A percentile compares a stretch with the other conserved stretches of the same genome.
These are phyloP conservation scores for Aptenodytes patagonicus DNA, from an alignment of 2,113 vertebrate genomes.

Conservation along the genomic window DNA sequence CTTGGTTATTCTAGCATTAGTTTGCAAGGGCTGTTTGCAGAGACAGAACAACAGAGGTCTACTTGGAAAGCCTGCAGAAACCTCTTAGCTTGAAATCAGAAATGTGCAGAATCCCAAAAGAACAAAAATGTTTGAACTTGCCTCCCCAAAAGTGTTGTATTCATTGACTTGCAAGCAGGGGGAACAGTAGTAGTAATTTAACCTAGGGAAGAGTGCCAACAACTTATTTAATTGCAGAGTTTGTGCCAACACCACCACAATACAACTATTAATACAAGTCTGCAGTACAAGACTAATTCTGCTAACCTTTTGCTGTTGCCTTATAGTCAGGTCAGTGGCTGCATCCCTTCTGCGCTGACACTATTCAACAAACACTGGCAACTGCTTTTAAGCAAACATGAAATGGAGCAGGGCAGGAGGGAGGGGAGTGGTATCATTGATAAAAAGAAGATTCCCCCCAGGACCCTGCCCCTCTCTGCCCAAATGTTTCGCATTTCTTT, in stretches of 20 bases:
- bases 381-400: slow-evolving; percentile 49
- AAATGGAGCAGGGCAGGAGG: neutral
- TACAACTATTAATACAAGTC: slow-evolving; percentile 70
- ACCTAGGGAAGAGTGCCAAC: slow-evolving; percentile 64
- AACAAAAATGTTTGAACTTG: slow-evolving; percentile 6
- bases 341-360: slow-evolving; percentile 48
- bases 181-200: slow-evolving; percentile 52
- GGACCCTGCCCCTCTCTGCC: neutral
- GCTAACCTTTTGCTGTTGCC: slow-evolving; percentile 71
- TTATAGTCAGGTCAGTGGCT: slow-evolving; percentile 55
- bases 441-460: neutral
- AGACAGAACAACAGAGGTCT: neutral
- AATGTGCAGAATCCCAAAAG: slow-evolving; percentile 5
- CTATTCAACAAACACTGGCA: slow-evolving; percentile 61
- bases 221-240: slow-evolving; percentile 68
- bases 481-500: neutral
- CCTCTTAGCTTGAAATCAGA: slow-evolving; percentile 24
- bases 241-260: slow-evolving; percentile 67
- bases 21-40: neutral
- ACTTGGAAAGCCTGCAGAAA: slow-evolving; percentile 25
- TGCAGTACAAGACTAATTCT: slow-evolving; percentile 71
- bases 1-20: neutral
- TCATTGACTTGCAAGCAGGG: slow-evolving; percentile 32
- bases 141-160: slow-evolving; percentile 36
- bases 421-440: neutral